Evolutionary conservation across 1,140 invertebrate genomes (phyloP).

Genomic region (Formica exsecta): DNA sequence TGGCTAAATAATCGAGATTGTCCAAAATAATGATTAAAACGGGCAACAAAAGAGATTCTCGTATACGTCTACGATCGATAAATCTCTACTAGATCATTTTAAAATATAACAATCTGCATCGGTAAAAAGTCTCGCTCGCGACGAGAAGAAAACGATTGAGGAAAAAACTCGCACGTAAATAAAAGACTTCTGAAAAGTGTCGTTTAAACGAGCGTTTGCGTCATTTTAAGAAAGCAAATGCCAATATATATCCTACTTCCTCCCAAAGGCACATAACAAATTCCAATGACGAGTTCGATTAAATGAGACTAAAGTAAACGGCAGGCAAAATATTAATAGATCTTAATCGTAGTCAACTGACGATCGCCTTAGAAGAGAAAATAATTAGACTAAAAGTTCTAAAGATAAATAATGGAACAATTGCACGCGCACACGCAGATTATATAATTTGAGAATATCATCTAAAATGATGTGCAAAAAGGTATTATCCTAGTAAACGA

Average conservation of each 20-base stretch:
- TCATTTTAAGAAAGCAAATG: conserved; percentile 48
- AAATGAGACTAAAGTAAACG: conserved; percentile 43
- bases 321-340: conserved; percentile 47
- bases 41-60: conserved; percentile 3
- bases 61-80: background rate
- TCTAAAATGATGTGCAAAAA: conserved; percentile 53
- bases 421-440: background rate
- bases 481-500: conserved; percentile 53
- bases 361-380: conserved; percentile 68
- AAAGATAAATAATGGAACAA: conserved; percentile 47
- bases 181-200: conserved; percentile 27
- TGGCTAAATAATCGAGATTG: conserved; percentile 37
- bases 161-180: conserved; percentile 15
- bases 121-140: conserved; percentile 41
- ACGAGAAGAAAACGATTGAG: background rate
- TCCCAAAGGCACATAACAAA: conserved; percentile 53
- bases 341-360: conserved; percentile 72
- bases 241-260: conserved; percentile 38
- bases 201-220: conserved; percentile 32
- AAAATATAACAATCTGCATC: conserved; percentile 20
- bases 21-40: conserved; percentile 30
- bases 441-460: conserved; percentile 34
- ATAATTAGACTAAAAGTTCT: conserved; percentile 72
- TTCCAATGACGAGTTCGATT: conserved; percentile 47
- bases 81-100: conserved; percentile 14